These are phyloP conservation scores for Gobiocypris rarus DNA, from an alignment of 2,113 vertebrate genomes.

Conservation along the genomic window DNA sequence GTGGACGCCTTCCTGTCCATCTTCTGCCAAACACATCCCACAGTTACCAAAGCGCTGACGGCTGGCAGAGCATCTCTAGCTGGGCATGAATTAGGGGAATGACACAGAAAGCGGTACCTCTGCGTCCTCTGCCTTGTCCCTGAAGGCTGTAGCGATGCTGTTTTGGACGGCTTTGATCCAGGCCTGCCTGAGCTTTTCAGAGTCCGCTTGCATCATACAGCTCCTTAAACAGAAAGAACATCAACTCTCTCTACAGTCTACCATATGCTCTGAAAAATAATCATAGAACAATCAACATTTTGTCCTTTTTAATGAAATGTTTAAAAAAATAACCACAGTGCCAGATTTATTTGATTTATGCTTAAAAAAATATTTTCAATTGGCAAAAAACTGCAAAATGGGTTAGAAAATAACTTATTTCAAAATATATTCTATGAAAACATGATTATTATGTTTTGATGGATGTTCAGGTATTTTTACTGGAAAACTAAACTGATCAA, in stretches of 20 bases:
- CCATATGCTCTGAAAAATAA: neutral
- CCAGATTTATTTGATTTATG: too few relatives aligned
- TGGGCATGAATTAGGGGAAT: neutral
- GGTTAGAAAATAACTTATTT: too few relatives aligned
- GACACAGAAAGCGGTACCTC: conserved; percentile 29
- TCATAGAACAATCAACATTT: too few relatives aligned
- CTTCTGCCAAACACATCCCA: conserved; percentile 73
- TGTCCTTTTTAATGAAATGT: neutral
- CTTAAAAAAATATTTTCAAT: too few relatives aligned
- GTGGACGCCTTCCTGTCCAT: conserved; percentile 90
- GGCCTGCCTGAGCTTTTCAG: conserved; percentile 92
- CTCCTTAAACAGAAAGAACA: conserved; percentile 77
- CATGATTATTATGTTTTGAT: too few relatives aligned
- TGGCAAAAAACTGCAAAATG: neutral
- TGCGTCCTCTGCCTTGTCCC: conserved; percentile 85
- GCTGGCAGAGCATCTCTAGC: neutral
- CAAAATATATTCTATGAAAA: too few relatives aligned
- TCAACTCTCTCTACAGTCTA: conserved; percentile 14
- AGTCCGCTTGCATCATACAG: conserved; percentile 97
- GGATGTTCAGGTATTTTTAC: neutral
- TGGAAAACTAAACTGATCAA: neutral
- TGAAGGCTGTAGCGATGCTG: conserved; percentile 96
- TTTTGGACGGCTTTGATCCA: conserved; percentile 98
- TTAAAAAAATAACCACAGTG: too few relatives aligned
- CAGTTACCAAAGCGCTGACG: neutral